These are phyloP conservation scores for Ammospiza caudacuta DNA, from an alignment of 2,113 vertebrate genomes.

Conservation along the genomic window DNA sequence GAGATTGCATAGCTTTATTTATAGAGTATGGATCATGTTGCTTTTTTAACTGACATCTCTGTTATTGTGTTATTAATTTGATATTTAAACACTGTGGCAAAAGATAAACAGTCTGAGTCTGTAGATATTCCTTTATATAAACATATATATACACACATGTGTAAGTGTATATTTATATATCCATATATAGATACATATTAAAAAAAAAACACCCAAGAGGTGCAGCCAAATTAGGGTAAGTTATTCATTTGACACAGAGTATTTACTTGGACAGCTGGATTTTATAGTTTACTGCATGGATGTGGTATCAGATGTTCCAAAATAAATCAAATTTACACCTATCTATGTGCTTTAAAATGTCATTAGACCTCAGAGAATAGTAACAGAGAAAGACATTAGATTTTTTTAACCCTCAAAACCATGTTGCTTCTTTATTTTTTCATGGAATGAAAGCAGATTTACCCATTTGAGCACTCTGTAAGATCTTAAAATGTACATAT, in stretches of 20 bases:
- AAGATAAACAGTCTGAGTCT: neutral
- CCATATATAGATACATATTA: neutral
- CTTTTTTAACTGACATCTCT: neutral
- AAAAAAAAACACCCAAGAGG: neutral
- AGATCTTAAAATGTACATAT: neutral
- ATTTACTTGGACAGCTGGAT: conserved; percentile 16
- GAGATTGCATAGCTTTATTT: conserved; percentile 28
- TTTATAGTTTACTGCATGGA: neutral
- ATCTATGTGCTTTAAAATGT: neutral
- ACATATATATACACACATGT: neutral
- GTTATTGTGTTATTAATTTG: conserved; percentile 3
- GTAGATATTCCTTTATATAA: neutral
- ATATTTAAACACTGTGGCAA: neutral
- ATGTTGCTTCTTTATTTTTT: neutral
- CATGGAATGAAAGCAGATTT: neutral
- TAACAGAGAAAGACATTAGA: neutral
- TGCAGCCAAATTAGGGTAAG: neutral
- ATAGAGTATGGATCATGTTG: neutral
- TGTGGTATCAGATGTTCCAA: neutral
- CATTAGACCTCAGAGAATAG: neutral
- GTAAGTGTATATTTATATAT: neutral
- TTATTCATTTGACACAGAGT: conserved; percentile 1
- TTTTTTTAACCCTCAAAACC: neutral
- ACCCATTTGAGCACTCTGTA: neutral
- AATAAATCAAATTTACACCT: neutral